Conservation (phyloP, 2,113 vertebrate species). For the Anser brachyrhynchus region DNA sequence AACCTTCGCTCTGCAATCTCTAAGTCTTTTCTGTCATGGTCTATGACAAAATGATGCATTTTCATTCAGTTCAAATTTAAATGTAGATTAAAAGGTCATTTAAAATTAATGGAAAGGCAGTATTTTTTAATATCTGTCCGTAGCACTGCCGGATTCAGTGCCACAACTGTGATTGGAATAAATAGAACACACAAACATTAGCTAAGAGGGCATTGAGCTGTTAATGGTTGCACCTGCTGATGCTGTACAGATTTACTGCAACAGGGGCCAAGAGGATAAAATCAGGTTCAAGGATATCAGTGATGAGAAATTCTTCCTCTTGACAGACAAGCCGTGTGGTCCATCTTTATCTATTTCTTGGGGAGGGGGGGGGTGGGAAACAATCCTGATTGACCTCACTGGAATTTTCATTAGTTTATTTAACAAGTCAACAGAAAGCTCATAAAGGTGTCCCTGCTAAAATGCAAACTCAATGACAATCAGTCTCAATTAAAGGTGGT, state of each 20-base stretch:
- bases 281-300: constrained; percentile 84
- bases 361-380: neutral
- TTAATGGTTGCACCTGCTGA: constrained; percentile 79
- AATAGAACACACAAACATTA: constrained; percentile 68
- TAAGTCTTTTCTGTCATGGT: constrained; percentile 10
- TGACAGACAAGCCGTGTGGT: constrained; percentile 75
- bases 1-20: constrained; percentile 9
- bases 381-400: constrained; percentile 4
- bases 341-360: constrained; percentile 24
- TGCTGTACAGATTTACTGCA: constrained; percentile 83
- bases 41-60: constrained; percentile 67
- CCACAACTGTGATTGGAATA: constrained; percentile 56
- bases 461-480: neutral
- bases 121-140: constrained; percentile 75
- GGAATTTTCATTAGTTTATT: neutral
- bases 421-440: neutral
- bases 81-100: constrained; percentile 76
- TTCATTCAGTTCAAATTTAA: constrained; percentile 70
- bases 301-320: constrained; percentile 86
- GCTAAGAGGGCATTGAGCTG: constrained; percentile 55
- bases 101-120: constrained; percentile 75
- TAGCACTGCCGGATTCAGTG: constrained; percentile 49
- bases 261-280: constrained; percentile 29
- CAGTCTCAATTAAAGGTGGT: neutral
- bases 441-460: neutral